phyloP scores from a whole-genome alignment of 1,140 invertebrate species.

The Calephelis virginiensis region DNA sequence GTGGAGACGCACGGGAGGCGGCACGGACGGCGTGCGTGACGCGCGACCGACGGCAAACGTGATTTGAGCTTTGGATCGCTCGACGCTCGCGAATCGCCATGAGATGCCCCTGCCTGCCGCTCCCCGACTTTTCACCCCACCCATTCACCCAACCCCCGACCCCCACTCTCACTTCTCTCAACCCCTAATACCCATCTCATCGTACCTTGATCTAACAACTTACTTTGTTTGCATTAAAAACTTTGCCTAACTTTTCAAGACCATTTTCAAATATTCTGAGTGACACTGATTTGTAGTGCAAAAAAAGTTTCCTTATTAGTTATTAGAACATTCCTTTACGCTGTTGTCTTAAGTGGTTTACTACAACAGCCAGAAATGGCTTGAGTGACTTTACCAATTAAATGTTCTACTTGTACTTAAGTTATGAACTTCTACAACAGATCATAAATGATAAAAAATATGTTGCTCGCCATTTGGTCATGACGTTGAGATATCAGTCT shows the following conservation, averaged over 20 bases:
- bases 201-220: constrained; percentile 29
- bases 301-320: not conserved
- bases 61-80: constrained; percentile 52
- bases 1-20: constrained; percentile 23
- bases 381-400: too few relatives aligned
- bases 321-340: not conserved
- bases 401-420: too few relatives aligned
- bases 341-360: too few relatives aligned
- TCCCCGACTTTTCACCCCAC: constrained; percentile 32
- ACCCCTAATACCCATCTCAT: constrained; percentile 25
- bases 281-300: constrained; percentile 4
- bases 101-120: constrained; percentile 50
- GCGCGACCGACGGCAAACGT: constrained; percentile 57
- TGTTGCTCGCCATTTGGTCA: too few relatives aligned
- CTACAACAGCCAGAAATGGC: too few relatives aligned
- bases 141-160: constrained; percentile 22
- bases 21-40: constrained; percentile 41
- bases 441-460: too few relatives aligned
- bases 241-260: constrained; percentile 10
- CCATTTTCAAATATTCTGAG: constrained; percentile 2
- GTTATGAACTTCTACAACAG: too few relatives aligned
- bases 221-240: constrained; percentile 23
- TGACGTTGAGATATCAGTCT: too few relatives aligned
- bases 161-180: constrained; percentile 16
- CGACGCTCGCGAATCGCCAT: constrained; percentile 29